These are phyloP conservation scores for Lonchura striata DNA, from an alignment of 2,113 vertebrate species.

Conservation along the genomic window DNA sequence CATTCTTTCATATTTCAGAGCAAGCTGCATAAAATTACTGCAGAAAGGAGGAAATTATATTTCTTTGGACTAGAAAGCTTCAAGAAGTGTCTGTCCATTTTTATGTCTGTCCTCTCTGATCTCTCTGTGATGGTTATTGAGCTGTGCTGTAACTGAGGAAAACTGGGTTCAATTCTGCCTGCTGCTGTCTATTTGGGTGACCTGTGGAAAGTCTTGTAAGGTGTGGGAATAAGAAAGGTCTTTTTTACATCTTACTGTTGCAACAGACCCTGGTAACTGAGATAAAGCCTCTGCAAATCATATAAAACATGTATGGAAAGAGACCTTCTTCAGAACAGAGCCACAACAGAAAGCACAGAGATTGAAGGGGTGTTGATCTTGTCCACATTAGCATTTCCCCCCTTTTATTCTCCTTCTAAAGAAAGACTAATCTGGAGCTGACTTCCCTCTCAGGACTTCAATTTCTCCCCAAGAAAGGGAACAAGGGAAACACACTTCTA, in stretches of 20 bases:
- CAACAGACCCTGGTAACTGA: neutral
- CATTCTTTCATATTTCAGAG: neutral
- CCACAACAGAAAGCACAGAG: neutral
- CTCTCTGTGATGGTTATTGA: neutral
- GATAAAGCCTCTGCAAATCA: neutral
- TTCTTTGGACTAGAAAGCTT: neutral
- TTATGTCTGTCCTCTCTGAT: neutral
- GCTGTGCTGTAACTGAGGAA: neutral
- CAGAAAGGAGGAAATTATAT: neutral
- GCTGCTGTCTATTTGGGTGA: rapidly evolving
- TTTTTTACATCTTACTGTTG: neutral
- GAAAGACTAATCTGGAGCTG: neutral
- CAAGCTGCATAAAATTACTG: neutral
- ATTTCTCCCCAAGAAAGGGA: neutral
- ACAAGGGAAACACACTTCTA: neutral
- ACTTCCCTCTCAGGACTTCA: neutral
- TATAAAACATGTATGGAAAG: rapidly evolving
- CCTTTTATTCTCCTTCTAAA: neutral
- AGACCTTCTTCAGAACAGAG: neutral
- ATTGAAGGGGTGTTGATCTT: neutral
- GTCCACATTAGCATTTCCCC: neutral
- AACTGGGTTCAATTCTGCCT: neutral
- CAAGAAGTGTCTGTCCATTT: neutral
- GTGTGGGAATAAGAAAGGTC: neutral
- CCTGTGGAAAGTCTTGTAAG: neutral